Base-by-base conservation (phyloP, 2,797 vertebrate genomes). In the Clarias fuscus region DNA sequence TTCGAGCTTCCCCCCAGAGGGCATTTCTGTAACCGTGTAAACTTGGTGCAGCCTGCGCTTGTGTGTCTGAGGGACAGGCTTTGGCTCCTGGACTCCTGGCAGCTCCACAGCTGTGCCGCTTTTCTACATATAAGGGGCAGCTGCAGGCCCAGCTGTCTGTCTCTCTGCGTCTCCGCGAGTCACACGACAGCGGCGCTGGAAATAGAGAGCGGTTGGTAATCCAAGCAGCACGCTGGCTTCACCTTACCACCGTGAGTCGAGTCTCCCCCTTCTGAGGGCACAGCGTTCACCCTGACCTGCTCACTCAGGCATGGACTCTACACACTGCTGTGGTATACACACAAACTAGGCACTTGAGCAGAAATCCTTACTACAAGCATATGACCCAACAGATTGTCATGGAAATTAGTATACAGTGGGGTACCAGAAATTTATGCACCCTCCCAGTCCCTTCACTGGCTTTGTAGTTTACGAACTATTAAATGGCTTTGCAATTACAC, bases 201-300 rank as follows among this genome's bases (percentile, higher is more conserved):
- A 98, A 98, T 98, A 98, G 97, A 97, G 96, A 93, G 92, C 89
- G 91, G 93, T 95, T 93, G 94, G 97, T 98, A 98, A 98, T 96
- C 96, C 94, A 96, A 98, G 96, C 95, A 96, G 95, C 92, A 93
- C 94, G 87, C 93, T 92, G 94, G 96, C 96, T 95, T 97, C 95
- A 93, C 93, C 92, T 91, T 95, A 91, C 95, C 96, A 96, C 96
- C 95, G 93, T 92, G 83, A 61, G 79, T 76, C 61, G 24, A 67
- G 82, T 30, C 72, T 59, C 84, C 56, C 43, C 89, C 85, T 80
- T 43, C 89, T 20, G 84, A 86, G 64, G 67, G 65, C 79, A 88
- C 58, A 70, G 79, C 61, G 64, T 82, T 85, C 81, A 62, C 56
- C 53, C 62, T 30, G 65, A 59, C 82, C 83, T 83, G 65, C 83